Conservation (phyloP, 64 coral and sea anemone genomes). For the Montipora cactus region DNA sequence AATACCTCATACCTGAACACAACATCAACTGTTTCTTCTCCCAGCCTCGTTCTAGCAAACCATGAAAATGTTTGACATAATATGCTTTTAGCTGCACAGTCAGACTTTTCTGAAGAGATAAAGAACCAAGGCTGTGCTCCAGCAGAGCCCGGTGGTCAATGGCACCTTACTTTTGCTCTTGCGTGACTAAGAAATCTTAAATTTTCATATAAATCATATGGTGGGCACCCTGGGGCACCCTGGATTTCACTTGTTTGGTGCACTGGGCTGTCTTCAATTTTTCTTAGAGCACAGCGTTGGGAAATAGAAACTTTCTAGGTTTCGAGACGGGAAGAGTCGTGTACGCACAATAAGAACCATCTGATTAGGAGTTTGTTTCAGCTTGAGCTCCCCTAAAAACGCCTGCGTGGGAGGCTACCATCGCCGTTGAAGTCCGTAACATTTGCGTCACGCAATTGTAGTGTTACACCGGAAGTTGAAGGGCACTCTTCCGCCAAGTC, state of each 20-base stretch:
- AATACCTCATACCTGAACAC: slow-evolving; percentile 12
- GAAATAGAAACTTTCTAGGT: too few species aligned
- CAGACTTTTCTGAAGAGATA: background rate
- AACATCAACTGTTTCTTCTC: slow-evolving; percentile 9
- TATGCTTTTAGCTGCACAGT: background rate
- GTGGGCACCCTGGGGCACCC: background rate
- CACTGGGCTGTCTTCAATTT: too few species aligned
- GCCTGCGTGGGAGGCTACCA: too few species aligned
- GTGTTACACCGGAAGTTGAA: too few species aligned
- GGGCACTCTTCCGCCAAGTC: too few species aligned
- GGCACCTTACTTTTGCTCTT: background rate
- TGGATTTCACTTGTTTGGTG: too few species aligned
- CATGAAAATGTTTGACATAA: background rate
- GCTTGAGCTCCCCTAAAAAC: too few species aligned
- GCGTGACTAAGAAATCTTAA: background rate
- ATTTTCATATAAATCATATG: background rate
- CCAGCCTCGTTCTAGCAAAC: background rate
- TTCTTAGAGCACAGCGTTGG: too few species aligned
- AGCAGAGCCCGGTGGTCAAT: background rate
- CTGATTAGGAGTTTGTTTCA: slow-evolving; percentile 4
- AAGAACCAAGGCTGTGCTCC: background rate
- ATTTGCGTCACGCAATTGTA: too few species aligned
- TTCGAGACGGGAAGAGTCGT: background rate
- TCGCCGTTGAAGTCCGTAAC: too few species aligned
- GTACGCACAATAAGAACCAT: slow-evolving; percentile 12